Evolutionary conservation across 1,140 invertebrate species (phyloP).

Genomic region (Anthonomus grandis): DNA sequence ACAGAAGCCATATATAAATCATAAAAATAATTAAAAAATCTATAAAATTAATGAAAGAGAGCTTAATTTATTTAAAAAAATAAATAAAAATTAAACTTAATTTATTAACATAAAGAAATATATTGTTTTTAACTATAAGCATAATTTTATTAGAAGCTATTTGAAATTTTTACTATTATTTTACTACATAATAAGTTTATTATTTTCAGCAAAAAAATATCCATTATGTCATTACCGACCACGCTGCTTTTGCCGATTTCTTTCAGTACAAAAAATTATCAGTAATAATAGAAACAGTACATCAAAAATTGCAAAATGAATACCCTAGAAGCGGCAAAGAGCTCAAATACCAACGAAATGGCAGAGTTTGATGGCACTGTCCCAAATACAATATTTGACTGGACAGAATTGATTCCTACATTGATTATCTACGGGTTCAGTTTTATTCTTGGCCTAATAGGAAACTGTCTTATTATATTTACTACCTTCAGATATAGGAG

Average conservation of each 20-base stretch:
- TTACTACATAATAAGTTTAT: background rate
- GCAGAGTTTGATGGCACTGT: conserved; percentile 28
- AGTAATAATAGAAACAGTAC: background rate
- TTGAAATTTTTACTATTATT: background rate
- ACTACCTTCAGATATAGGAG: conserved; percentile 41
- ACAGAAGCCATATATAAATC: no score
- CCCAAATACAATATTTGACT: conserved; percentile 49
- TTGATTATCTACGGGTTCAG: conserved; percentile 62
- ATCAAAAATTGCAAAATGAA: background rate
- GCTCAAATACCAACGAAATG: conserved; percentile 1
- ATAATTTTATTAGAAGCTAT: background rate
- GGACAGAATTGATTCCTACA: conserved; percentile 59
- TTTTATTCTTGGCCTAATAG: conserved; percentile 60
- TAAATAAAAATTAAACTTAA: no score
- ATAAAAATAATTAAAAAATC: no score
- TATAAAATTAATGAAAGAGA: no score
- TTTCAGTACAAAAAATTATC: background rate
- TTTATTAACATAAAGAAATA: no score
- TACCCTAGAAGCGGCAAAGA: background rate
- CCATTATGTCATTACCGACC: background rate
- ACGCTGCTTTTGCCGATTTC: background rate
- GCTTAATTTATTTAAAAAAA: no score
- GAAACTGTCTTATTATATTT: conserved; percentile 59
- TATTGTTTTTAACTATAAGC: no score
- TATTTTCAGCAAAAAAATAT: conserved; percentile 1